Conservation (phyloP, 2,113 vertebrate genomes). For the Tricholaema leucomelas region DNA sequence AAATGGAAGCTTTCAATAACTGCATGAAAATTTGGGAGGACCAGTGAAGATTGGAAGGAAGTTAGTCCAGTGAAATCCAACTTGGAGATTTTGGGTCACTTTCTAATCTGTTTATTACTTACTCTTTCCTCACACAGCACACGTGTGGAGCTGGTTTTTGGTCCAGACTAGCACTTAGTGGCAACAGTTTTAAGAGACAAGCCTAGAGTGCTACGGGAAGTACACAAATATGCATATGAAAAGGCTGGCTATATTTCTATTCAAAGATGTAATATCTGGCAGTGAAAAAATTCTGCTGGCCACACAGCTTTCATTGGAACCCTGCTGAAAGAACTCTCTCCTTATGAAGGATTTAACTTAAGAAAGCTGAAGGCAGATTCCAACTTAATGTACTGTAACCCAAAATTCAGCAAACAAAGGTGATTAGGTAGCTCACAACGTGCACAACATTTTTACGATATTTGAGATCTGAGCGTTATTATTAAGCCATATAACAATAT, state of each 20-base stretch:
- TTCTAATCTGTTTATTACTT: background rate
- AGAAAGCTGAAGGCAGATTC: background rate
- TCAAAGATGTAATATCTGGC: background rate
- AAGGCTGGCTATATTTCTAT: background rate
- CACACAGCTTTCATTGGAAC: background rate
- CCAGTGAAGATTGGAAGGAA: background rate
- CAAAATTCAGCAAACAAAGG: background rate
- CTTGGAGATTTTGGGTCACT: background rate
- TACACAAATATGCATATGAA: background rate
- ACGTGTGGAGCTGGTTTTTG: background rate
- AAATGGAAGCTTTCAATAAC: background rate
- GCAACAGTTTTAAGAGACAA: background rate
- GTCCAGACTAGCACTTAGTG: background rate
- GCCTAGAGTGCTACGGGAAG: background rate
- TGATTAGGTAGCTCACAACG: background rate
- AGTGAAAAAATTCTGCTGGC: background rate
- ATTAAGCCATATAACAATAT: background rate
- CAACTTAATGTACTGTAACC: fast-evolving
- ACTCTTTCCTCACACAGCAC: background rate
- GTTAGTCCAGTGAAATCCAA: background rate
- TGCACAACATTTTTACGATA: background rate
- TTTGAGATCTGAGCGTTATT: background rate
- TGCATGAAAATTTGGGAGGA: background rate
- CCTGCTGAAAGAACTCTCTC: background rate
- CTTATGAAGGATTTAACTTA: background rate